A percentile compares a stretch with the other conserved stretches of the same genome.
phyloP scores from a whole-genome alignment of 2,113 vertebrate genomes.

The Nasalis larvatus region DNA sequence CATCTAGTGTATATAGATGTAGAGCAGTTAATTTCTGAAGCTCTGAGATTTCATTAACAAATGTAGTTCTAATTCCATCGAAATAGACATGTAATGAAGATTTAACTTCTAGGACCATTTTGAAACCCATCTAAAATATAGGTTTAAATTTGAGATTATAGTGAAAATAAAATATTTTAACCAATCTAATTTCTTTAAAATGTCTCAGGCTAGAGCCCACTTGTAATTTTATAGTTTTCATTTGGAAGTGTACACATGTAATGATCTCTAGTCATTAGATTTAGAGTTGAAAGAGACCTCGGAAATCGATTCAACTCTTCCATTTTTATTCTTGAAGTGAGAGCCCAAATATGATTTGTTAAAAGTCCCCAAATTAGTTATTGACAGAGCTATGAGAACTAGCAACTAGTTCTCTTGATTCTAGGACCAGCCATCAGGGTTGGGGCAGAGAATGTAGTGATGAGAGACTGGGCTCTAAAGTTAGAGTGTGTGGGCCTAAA shows the following conservation, averaged over 20 bases:
- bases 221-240: background rate
- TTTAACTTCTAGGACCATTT: constrained; percentile 14
- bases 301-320: constrained; percentile 23
- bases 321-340: constrained; percentile 42
- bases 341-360: constrained; percentile 10
- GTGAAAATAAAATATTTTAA: constrained; percentile 12
- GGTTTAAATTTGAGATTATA: constrained; percentile 32
- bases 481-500: background rate
- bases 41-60: constrained; percentile 20
- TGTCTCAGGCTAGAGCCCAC: background rate
- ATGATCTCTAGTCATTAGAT: background rate
- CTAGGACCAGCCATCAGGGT: background rate
- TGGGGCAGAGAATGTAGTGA: background rate
- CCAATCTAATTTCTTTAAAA: constrained; percentile 28
- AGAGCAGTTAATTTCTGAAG: background rate
- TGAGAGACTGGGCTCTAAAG: background rate
- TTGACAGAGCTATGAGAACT: background rate
- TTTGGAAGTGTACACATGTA: background rate
- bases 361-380: constrained; percentile 13
- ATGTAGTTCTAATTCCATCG: background rate
- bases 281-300: background rate
- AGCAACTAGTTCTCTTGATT: background rate
- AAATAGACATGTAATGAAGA: background rate
- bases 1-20: background rate
- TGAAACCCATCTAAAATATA: constrained; percentile 52